Evolutionary conservation across 2,113 vertebrate genomes (phyloP).

Genomic region (Struthio camelus): DNA sequence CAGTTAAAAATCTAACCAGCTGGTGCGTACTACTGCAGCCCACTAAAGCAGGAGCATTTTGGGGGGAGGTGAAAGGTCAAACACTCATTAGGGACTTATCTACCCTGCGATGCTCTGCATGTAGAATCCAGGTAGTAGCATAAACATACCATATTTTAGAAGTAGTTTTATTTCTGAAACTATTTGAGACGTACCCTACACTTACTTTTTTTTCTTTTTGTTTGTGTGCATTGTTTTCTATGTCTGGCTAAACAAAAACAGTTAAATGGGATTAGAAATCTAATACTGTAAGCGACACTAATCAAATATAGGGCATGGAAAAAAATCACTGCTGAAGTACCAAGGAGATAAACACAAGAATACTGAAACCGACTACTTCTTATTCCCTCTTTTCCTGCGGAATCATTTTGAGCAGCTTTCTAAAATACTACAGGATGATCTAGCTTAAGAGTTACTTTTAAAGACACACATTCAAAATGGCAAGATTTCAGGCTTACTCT

Average conservation of each 20-base stretch:
- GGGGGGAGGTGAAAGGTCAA: not conserved
- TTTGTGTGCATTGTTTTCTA: not conserved
- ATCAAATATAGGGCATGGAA: not conserved
- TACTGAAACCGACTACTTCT: not conserved
- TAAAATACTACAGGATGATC: not conserved
- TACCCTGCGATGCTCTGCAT: not conserved
- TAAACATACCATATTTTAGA: not conserved
- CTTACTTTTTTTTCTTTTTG: not conserved
- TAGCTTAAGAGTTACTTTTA: not conserved
- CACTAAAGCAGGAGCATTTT: not conserved
- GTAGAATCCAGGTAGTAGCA: not conserved
- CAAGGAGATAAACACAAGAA: not conserved
- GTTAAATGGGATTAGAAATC: not conserved
- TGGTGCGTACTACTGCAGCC: not conserved
- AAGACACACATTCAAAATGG: not conserved
- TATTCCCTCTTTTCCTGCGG: not conserved
- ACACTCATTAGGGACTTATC: not conserved
- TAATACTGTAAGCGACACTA: not conserved
- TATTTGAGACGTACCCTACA: not conserved
- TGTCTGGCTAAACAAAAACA: not conserved
- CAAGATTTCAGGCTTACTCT: not conserved
- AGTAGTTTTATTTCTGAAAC: not conserved
- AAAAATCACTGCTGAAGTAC: not conserved
- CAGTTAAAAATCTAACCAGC: not conserved
- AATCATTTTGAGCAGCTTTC: not conserved